Evolutionary conservation across 2,797 vertebrate species (phyloP).

Genomic region (Knipowitschia caucasica): DNA sequence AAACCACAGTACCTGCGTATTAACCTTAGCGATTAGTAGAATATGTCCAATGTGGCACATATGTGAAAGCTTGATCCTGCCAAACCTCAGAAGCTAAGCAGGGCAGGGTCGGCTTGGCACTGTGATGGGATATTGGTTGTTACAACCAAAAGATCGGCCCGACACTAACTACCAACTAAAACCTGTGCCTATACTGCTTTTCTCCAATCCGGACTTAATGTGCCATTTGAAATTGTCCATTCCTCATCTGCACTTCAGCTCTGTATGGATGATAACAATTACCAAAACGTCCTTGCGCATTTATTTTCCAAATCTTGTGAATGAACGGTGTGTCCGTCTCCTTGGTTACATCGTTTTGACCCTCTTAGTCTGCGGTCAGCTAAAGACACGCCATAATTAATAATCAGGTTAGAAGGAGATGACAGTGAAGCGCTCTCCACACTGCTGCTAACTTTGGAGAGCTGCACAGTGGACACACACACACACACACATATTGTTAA

Average conservation of each 20-base stretch:
- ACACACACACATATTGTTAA: constrained; percentile 29
- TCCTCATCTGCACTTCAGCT: too few relatives aligned
- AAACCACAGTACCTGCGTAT: too few relatives aligned
- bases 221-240: background rate
- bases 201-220: too few relatives aligned
- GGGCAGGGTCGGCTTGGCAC: too few relatives aligned
- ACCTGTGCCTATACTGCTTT: too few relatives aligned
- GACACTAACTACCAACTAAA: too few relatives aligned
- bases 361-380: constrained; percentile 55
- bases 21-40: too few relatives aligned
- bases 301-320: constrained; percentile 37
- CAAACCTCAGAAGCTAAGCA: too few relatives aligned
- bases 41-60: too few relatives aligned
- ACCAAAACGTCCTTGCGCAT: constrained; percentile 8
- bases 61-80: too few relatives aligned
- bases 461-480: constrained; percentile 28
- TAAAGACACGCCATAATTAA: constrained; percentile 70
- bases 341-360: constrained; percentile 52
- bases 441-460: constrained; percentile 56
- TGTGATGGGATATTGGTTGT: too few relatives aligned
- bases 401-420: constrained; percentile 72
- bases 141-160: too few relatives aligned
- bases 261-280: constrained; percentile 6
- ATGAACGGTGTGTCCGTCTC: constrained; percentile 46
- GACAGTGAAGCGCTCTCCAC: constrained; percentile 53